Evolutionary conservation across 2,888 invertebrate genomes (phyloP).

Genomic region (Taphrorychus bicolor): DNA sequence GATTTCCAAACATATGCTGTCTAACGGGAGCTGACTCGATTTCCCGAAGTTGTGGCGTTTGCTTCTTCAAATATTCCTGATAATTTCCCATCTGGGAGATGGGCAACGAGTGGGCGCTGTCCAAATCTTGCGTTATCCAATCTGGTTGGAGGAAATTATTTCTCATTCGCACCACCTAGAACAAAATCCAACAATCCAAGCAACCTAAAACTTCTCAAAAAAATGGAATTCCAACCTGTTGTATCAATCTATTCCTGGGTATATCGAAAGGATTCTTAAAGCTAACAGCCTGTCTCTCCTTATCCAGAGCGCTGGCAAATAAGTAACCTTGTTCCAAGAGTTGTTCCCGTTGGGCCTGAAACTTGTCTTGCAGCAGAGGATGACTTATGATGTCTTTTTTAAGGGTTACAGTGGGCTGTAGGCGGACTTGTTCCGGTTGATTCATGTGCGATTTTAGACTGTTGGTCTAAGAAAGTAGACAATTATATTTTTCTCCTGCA

Average conservation of each 20-base stretch:
- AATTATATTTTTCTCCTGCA: too few species aligned
- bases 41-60: conserved; percentile 90
- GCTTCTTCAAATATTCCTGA: conserved; percentile 95
- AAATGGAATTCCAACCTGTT: conserved; percentile 71
- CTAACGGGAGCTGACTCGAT: conserved; percentile 94
- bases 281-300: conserved; percentile 66
- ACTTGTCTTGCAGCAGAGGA: conserved; percentile 82
- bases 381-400: conserved; percentile 84
- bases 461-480: conserved; percentile 42
- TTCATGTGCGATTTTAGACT: conserved; percentile 45
- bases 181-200: conserved; percentile 11
- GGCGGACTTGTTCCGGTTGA: conserved; percentile 60
- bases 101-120: conserved; percentile 93
- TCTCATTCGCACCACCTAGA: conserved; percentile 86
- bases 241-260: conserved; percentile 83
- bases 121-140: conserved; percentile 82
- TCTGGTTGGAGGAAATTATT: conserved; percentile 90
- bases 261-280: conserved; percentile 97
- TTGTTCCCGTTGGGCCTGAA: conserved; percentile 82
- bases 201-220: not conserved
- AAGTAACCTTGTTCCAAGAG: conserved; percentile 81
- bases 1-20: conserved; percentile 99
- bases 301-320: conserved; percentile 71
- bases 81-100: conserved; percentile 99
- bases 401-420: conserved; percentile 64